These are phyloP conservation scores for Harpegnathos saltator DNA, from an alignment of 1,140 invertebrate species.

Conservation along the genomic window DNA sequence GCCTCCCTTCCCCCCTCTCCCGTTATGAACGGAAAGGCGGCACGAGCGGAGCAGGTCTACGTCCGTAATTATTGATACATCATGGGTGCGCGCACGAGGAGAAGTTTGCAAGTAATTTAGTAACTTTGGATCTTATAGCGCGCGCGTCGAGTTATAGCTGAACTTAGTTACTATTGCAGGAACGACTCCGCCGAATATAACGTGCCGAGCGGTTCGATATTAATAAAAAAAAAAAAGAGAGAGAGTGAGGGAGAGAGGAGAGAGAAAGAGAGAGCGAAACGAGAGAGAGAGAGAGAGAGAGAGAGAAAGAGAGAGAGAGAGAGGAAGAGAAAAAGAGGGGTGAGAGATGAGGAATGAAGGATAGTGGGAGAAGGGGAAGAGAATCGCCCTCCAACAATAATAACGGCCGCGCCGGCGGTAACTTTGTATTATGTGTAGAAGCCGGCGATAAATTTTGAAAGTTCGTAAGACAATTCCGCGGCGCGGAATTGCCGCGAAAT, in stretches of 20 bases:
- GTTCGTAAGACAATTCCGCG: constrained; percentile 57
- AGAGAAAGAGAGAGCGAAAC: not conserved
- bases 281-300: not conserved
- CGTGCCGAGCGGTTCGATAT: constrained; percentile 51
- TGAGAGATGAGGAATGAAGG: not conserved
- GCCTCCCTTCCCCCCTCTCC: no score
- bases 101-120: constrained; percentile 62
- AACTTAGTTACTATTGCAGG: constrained; percentile 61
- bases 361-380: not conserved
- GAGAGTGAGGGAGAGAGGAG: no score
- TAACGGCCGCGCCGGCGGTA: constrained; percentile 43
- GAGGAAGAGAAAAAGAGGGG: not conserved
- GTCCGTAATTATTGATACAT: constrained; percentile 60
- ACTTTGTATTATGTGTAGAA: constrained; percentile 55
- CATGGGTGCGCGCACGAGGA: constrained; percentile 57
- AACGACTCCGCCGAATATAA: constrained; percentile 57
- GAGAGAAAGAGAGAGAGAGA: not conserved
- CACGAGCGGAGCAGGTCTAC: constrained; percentile 33
- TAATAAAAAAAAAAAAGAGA: constrained; percentile 28
- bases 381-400: constrained; percentile 53
- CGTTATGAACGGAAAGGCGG: not conserved
- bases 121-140: constrained; percentile 58
- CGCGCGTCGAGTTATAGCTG: constrained; percentile 60
- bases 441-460: constrained; percentile 61
- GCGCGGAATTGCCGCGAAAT: constrained; percentile 48